phyloP scores from a whole-genome alignment of 2,888 invertebrate genomes.

The Ceramica pisi region DNA sequence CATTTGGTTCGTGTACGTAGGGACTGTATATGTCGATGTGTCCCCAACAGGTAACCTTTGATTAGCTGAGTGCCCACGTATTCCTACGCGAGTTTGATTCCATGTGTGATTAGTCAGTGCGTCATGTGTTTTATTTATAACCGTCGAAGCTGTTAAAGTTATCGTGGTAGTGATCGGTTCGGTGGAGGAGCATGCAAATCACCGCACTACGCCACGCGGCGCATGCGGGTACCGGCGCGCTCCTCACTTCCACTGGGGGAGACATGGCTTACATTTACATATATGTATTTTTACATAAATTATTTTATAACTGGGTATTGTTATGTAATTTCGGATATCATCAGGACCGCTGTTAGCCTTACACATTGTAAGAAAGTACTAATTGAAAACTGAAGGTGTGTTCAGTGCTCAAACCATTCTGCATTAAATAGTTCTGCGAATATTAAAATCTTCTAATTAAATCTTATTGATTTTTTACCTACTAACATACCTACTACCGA shows the following conservation, averaged over 20 bases:
- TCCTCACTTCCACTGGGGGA: constrained; percentile 71
- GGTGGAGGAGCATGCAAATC: constrained; percentile 87
- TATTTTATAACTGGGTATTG: constrained; percentile 10
- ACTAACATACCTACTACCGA: neutral
- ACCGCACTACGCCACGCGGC: constrained; percentile 76
- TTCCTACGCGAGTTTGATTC: constrained; percentile 49
- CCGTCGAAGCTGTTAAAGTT: constrained; percentile 68
- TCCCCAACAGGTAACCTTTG: constrained; percentile 29
- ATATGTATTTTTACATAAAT: constrained; percentile 34
- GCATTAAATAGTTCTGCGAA: neutral
- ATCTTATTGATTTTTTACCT: neutral
- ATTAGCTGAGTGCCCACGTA: constrained; percentile 34
- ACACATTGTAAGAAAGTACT: neutral
- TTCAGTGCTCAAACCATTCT: neutral
- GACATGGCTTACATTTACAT: constrained; percentile 50
- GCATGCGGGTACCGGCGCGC: constrained; percentile 79
- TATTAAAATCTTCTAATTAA: neutral
- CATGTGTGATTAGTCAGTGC: constrained; percentile 51
- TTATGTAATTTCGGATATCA: constrained; percentile 25
- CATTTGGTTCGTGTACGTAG: neutral
- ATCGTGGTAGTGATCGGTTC: constrained; percentile 69
- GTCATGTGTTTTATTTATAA: constrained; percentile 67
- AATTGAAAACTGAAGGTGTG: neutral
- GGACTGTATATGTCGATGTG: neutral
- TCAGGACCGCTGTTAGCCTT: constrained; percentile 15